These are phyloP conservation scores for Archips xylosteana DNA, from an alignment of 2,888 invertebrate genomes.

Conservation along the genomic window DNA sequence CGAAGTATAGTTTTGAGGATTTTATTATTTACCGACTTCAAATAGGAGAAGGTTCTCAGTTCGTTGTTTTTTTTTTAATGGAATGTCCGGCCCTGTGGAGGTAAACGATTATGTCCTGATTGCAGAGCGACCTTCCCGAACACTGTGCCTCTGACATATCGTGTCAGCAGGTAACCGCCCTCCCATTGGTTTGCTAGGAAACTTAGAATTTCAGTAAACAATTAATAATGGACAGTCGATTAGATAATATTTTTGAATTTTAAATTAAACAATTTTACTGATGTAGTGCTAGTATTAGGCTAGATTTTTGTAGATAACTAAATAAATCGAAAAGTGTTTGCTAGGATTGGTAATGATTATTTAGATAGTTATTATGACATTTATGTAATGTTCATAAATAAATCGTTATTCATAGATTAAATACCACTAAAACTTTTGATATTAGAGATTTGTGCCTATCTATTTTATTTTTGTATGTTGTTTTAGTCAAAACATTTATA, in stretches of 20 bases:
- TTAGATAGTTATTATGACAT: conserved; percentile 13
- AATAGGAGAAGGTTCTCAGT: not conserved
- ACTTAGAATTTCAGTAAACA: conserved; percentile 65
- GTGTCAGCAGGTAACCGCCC: conserved; percentile 83
- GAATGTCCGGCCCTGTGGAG: conserved; percentile 51
- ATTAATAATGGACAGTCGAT: conserved; percentile 51
- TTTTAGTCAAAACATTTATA: not conserved
- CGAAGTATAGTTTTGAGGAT: conserved; percentile 28
- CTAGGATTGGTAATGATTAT: conserved; percentile 48
- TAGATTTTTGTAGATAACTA: conserved; percentile 49
- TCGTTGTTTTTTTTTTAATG: conserved; percentile 14
- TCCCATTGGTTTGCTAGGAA: conserved; percentile 78
- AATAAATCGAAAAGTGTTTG: conserved; percentile 56
- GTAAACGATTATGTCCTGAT: conserved; percentile 77
- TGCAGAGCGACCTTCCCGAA: conserved; percentile 83
- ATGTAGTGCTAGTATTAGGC: conserved; percentile 63
- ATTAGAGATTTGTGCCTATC: not conserved
- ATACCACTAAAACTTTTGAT: not conserved
- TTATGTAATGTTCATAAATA: conserved; percentile 10
- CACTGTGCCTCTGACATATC: conserved; percentile 84
- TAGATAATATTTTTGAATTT: conserved; percentile 60
- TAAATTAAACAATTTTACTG: conserved; percentile 49
- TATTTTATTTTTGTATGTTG: conserved; percentile 3
- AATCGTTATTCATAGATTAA: conserved; percentile 17
- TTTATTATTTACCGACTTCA: not conserved